Conservation (phyloP, 2,113 vertebrate species). For the Proterorhinus semilunaris region DNA sequence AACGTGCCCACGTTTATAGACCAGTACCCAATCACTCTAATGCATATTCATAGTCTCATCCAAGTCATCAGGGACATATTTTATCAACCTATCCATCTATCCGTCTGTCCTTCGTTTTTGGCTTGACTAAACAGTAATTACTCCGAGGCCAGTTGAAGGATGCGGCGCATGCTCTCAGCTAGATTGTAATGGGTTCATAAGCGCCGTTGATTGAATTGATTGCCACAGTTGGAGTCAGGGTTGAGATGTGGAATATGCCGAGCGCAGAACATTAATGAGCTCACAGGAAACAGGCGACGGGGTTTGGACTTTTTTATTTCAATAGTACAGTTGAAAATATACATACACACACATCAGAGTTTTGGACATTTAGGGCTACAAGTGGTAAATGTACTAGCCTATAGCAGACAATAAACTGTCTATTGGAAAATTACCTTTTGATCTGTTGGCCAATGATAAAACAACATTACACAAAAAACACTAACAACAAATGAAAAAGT, state of each 20-base stretch:
- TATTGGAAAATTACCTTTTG: too few species aligned
- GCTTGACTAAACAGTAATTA: conserved; percentile 66
- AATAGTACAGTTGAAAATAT: conserved; percentile 39
- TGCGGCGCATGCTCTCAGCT: conserved; percentile 65
- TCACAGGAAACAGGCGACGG: conserved; percentile 43
- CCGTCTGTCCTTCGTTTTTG: conserved; percentile 25
- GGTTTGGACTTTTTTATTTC: conserved; percentile 54
- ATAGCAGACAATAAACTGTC: too few species aligned
- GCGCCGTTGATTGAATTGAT: conserved; percentile 75
- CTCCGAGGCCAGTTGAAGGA: conserved; percentile 64
- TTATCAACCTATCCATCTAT: conserved; percentile 42
- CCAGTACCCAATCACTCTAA: conserved; percentile 47
- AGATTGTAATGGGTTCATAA: conserved; percentile 76
- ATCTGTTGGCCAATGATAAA: too few species aligned
- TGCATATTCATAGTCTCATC: conserved; percentile 71
- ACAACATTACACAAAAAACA: too few species aligned
- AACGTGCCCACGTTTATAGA: conserved; percentile 49
- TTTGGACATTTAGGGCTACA: background rate
- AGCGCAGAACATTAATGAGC: conserved; percentile 60
- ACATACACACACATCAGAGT: background rate
- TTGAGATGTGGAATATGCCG: conserved; percentile 63
- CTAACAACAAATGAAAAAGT: too few species aligned
- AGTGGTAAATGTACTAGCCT: background rate
- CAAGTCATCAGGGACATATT: conserved; percentile 59
- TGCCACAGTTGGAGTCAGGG: conserved; percentile 72